Base-by-base conservation (phyloP, 2,113 vertebrate genomes). In the Gorsachius goisagi region DNA sequence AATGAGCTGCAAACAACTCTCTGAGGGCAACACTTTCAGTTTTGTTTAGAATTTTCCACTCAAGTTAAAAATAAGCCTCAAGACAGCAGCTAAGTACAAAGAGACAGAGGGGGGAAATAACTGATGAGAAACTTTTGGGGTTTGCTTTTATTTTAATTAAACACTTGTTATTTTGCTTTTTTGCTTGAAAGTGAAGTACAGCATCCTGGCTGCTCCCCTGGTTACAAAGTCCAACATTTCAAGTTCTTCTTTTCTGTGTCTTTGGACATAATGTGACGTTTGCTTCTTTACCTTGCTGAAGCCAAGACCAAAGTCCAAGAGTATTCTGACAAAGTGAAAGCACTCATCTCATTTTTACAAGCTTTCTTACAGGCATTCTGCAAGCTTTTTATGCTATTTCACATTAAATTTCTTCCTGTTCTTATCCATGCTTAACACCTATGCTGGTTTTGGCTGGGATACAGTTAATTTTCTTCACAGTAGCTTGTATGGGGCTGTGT, bases 11-110 rank as follows among this genome's bases (percentile, higher is more conserved):
- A 88, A 91, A 91, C 32, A 90, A 76, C 37, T 11, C 47, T 83
- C 79, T 52, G 59, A 86, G 52, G 90, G 37, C 14, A 95, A 90
- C 63, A 67, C n/a, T 88, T 88, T 93, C 41, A 77, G 44, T 95
- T 95, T 83, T 62, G 28, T 84, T 95, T 74, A 80, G 59, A 94
- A 84, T 94, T 96, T 90, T 96, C 49, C 45, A 80, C 55, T 88
- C 41, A 84, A 68, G 74, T 55, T 85, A 85, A 88, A 64, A 95
- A 77, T 49, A 74, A 92, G 21, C 56, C 68, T 90, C 0, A 0
- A 93, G 69, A 79, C 30, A 81, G 64, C 74, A 67, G 5, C 32
- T 44, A 77, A 90, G 33, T 52, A 75, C 19, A 55, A 88, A 90
- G 64, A 82, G 12, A 41, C 11, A 73, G 50, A 56, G 9, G 5